A percentile compares a stretch with the other conserved stretches of the same genome.
These are phyloP conservation scores for Sialis lutaria DNA, from an alignment of 2,888 invertebrate genomes.

Conservation along the genomic window DNA sequence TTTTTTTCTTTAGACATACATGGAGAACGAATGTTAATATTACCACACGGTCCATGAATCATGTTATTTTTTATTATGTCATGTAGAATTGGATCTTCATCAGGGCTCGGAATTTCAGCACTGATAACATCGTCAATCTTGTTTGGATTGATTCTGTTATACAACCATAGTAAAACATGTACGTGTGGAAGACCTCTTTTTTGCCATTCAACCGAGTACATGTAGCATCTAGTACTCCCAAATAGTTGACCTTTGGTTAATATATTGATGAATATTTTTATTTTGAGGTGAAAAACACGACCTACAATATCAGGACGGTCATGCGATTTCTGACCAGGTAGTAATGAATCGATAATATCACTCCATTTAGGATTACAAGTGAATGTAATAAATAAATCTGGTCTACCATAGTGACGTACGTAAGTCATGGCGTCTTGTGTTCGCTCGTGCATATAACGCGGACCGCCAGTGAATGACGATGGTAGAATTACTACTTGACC, in stretches of 20 bases:
- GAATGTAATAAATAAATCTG: slow-evolving; percentile 12
- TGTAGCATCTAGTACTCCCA: slow-evolving; percentile 12
- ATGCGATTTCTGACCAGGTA: slow-evolving; percentile 9
- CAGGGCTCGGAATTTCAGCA: slow-evolving; percentile 18
- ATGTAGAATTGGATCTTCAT: slow-evolving; percentile 11
- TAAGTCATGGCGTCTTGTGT: slow-evolving; percentile 16
- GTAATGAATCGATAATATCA: slow-evolving; percentile 12
- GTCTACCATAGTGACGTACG: slow-evolving; percentile 17
- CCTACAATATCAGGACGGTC: slow-evolving; percentile 16
- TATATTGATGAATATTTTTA: slow-evolving; percentile 12
- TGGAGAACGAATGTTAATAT: slow-evolving; percentile 9
- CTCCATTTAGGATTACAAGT: slow-evolving; percentile 14
- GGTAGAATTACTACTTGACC: neutral
- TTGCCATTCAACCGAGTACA: slow-evolving; percentile 15
- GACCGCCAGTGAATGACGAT: slow-evolving; percentile 13
- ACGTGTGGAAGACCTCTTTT: slow-evolving; percentile 19
- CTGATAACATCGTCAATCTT: slow-evolving; percentile 18
- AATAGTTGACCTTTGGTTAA: slow-evolving; percentile 13
- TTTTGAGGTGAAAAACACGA: slow-evolving; percentile 8
- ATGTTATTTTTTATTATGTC: slow-evolving; percentile 13
- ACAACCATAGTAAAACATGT: slow-evolving; percentile 17
- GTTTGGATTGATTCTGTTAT: slow-evolving; percentile 14
- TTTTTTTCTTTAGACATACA: slow-evolving; percentile 16
- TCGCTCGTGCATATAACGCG: slow-evolving; percentile 15
- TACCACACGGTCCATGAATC: slow-evolving; percentile 17